Conservation (phyloP, 2,113 vertebrate genomes). For the Tenebrosternarchus preto region DNA sequence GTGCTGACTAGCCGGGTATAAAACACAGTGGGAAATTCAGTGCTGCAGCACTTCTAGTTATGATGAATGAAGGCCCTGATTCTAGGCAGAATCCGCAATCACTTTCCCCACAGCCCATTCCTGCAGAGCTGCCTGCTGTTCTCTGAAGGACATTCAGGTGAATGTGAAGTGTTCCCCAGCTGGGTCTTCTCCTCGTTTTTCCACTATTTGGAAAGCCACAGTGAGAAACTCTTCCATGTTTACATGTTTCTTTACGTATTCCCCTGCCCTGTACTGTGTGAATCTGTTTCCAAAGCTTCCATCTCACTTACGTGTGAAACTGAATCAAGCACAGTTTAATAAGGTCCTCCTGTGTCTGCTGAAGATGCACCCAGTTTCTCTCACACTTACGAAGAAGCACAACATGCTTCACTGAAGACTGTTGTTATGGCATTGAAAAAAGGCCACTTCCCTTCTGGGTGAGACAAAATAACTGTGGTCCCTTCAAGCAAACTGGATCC, state of each 20-base stretch:
- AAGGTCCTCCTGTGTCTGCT: conserved; percentile 26
- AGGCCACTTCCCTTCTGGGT: conserved; percentile 38
- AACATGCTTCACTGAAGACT: conserved; percentile 20
- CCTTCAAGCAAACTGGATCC: conserved; percentile 53
- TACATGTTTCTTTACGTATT: conserved; percentile 16
- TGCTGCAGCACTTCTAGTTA: conserved; percentile 5
- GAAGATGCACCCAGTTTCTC: neutral
- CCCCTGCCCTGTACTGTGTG: neutral
- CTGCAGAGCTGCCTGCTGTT: conserved; percentile 9
- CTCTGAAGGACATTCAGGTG: conserved; percentile 45
- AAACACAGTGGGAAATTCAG: neutral
- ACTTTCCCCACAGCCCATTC: conserved; percentile 28
- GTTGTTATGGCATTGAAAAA: neutral
- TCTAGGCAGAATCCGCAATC: conserved; percentile 40
- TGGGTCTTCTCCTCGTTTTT: conserved; percentile 23
- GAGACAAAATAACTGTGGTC: conserved; percentile 58
- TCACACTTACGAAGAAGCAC: conserved; percentile 1
- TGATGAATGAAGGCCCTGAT: conserved; percentile 46
- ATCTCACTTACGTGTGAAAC: neutral
- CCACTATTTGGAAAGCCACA: neutral
- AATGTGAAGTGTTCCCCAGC: conserved; percentile 32
- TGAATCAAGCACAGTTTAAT: conserved; percentile 15
- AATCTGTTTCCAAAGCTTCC: neutral
- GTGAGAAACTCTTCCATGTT: conserved; percentile 5
- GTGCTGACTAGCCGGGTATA: conserved; percentile 22